Conservation (phyloP, 2,797 vertebrate genomes). For the Lates japonicus region DNA sequence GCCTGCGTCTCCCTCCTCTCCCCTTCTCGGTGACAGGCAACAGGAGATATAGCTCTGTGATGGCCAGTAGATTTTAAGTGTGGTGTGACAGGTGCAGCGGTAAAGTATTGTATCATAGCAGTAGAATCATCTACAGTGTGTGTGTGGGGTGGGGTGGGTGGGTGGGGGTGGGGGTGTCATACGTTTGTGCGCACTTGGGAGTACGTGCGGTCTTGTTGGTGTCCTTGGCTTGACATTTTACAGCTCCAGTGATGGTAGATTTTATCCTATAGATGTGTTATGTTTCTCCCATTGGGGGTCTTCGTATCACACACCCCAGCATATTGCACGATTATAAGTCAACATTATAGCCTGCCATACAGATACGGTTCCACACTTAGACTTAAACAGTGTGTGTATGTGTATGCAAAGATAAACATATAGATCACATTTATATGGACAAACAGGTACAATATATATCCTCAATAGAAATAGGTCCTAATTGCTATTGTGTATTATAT, state of each 20-base stretch:
- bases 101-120: constrained; percentile 44
- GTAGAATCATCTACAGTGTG: constrained; percentile 5
- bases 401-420: neutral
- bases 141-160: neutral
- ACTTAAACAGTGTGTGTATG: neutral
- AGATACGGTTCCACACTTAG: constrained; percentile 16
- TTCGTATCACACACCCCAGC: constrained; percentile 41
- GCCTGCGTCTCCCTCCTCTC: constrained; percentile 12
- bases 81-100: constrained; percentile 51
- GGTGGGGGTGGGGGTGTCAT: neutral
- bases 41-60: constrained; percentile 51
- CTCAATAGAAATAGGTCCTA: neutral
- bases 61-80: constrained; percentile 66
- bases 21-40: constrained; percentile 35
- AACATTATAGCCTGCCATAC: constrained; percentile 48
- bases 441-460: no score
- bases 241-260: constrained; percentile 45
- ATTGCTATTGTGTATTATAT: neutral
- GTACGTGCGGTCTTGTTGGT: constrained; percentile 10
- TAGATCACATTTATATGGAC: no score
- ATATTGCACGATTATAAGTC: constrained; percentile 57
- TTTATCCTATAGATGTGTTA: constrained; percentile 39
- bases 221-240: constrained; percentile 50
- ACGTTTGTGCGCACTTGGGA: constrained; percentile 20
- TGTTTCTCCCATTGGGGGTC: constrained; percentile 46